Evolutionary conservation across 92 coral and sea anemone species (phyloP), one percentile per base, ranked within the genome.

Genomic region (Paragorgia papillata): DNA sequence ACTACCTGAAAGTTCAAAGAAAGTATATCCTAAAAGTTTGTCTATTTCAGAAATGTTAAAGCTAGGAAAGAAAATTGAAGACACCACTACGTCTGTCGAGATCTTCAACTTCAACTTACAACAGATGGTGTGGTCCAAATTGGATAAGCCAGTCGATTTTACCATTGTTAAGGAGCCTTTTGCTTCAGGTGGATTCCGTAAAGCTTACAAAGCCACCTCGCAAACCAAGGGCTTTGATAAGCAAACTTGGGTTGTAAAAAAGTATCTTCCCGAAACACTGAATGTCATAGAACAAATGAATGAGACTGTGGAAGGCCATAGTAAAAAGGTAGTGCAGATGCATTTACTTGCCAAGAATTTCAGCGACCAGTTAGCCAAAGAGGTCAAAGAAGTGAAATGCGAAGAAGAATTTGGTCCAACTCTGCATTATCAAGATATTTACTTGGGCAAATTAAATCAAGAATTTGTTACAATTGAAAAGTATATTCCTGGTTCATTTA

Each of bases 41-140:
- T 82, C 86, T n/a, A 80, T 82, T 30, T 46, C 75, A 9, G 86
- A 82, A 26, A 82, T 82, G 86, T 44, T 82, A 33, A 74, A 82
- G 56, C 81, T 74, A 39, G 87, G 83, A 53, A 75, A 77, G 76
- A 59, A 77, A 51, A 66, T 54, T 20, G 55, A 66, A 65, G 68
- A 68, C 67, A 50, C 80, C 44, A 74, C 73, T 35, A 54, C 79
- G 0, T 76, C 83, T 3, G 64, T 83, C 50, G 83, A 77, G 69
- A 39, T 83, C 74, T 34, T 57, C 21, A 65, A 74, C 17, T 84
- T 84, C 62, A 78, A 73, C 44, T 32, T 82, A 21, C 40, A 57
- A 22, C 64, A 75, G 37, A 67, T 78, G 84, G 50, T 63, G 32
- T 84, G 84, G 88, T 77, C 88, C 37, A 34, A 35, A 41, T 50